Conservation (phyloP, 1,140 invertebrate genomes). For the Trichogramma pretiosum region DNA sequence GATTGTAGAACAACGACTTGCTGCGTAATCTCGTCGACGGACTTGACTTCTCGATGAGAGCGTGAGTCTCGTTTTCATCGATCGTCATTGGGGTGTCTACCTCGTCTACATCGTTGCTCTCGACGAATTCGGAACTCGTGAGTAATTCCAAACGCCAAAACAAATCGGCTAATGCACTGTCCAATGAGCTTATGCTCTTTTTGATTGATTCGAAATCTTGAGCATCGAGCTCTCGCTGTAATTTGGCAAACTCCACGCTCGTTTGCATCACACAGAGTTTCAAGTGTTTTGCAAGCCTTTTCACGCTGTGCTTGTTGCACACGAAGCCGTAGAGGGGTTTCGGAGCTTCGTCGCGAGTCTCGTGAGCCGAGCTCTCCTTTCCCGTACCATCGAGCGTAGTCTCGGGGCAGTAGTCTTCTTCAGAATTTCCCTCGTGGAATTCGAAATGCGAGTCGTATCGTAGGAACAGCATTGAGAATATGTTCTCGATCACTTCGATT, state of each 20-base stretch:
- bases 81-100: background rate
- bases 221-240: constrained; percentile 10
- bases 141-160: constrained; percentile 33
- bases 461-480: constrained; percentile 36
- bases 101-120: constrained; percentile 10
- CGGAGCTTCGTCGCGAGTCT: constrained; percentile 13
- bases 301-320: constrained; percentile 32
- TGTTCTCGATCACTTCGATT: constrained; percentile 31
- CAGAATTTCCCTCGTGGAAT: constrained; percentile 14
- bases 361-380: constrained; percentile 6
- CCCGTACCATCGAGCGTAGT: constrained; percentile 8
- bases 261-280: constrained; percentile 18
- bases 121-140: constrained; percentile 25
- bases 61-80: background rate
- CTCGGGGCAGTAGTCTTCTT: constrained; percentile 19
- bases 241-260: constrained; percentile 20
- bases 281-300: constrained; percentile 27
- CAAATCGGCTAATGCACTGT: constrained; percentile 25
- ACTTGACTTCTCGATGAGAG: constrained; percentile 18
- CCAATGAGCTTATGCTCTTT: constrained; percentile 20
- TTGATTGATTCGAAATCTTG: constrained; percentile 21
- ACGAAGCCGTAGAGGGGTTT: constrained; percentile 25
- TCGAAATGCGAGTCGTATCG: constrained; percentile 28
- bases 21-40: constrained; percentile 15
- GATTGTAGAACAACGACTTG: constrained; percentile 27